Evolutionary conservation across 2,113 vertebrate species (phyloP), one percentile per base, ranked within the genome.

Genomic region (Callipepla californica): DNA sequence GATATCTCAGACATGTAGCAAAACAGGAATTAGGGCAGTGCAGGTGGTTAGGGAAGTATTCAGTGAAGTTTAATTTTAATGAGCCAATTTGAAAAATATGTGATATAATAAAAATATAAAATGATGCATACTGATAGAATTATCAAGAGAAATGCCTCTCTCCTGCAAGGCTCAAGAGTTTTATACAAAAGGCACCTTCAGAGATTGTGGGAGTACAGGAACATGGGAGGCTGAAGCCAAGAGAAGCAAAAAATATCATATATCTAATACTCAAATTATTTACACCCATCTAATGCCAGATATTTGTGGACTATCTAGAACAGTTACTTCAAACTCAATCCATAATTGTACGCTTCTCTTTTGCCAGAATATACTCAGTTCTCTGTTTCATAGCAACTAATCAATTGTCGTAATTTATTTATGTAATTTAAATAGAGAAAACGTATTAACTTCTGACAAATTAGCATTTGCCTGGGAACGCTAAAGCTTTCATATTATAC

Each of bases 31-130:
- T 77, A 93, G 92, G 53, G 57, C 87, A 77, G 72, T 51, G 47
- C 87, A 91, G 79, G 93, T 90, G 47, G 76, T 53, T 88, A 57
- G 44, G 44, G 80, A 94, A 92, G 69, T 85, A 91, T 68, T 91
- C 80, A 75, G 45, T 50, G 61, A 85, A 67, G 44, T 75, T 89
- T 91, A 66, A 89, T 92, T 95, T 94, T 95, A 95, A 95, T 92
- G 79, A 94, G 91, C 50, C 79, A 67, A 78, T 84, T 68, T 88
- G 73, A 91, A 88, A 80, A 94, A 92, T 66, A 65, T 42, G 51
- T 70, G 87, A 94, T 80, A 94, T 94, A 95, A 91, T 90, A 85
- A 90, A 62, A 61, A 80, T 78, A 93, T 69, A 90, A 93, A 92
- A 90, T 74, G 44, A 85, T 82, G 87, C 55, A 38, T 50, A 63